A percentile compares a stretch with the other conserved stretches of the same genome.
Evolutionary conservation across 2,797 vertebrate species (phyloP).

Genomic region (Furcifer pardalis): DNA sequence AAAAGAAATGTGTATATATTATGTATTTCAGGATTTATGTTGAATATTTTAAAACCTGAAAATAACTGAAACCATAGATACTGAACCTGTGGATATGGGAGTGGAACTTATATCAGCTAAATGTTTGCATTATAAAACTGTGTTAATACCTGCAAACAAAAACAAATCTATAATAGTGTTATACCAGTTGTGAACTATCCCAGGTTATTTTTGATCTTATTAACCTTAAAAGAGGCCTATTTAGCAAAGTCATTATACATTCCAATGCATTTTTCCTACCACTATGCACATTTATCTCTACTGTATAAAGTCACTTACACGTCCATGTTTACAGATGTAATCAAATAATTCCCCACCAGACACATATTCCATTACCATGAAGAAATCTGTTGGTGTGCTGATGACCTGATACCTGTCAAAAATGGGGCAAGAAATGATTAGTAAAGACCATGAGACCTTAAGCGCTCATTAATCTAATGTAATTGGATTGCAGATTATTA

Average conservation of each 20-base stretch:
- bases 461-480: neutral
- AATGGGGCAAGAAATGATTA: conserved; percentile 24
- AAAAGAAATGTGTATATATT: too few relatives aligned
- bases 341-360: conserved; percentile 97
- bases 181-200: conserved; percentile 18
- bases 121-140: neutral
- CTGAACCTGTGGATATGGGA: too few relatives aligned
- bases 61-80: too few relatives aligned
- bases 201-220: conserved; percentile 57
- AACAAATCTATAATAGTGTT: neutral
- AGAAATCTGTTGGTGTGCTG: conserved; percentile 97
- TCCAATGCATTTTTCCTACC: conserved; percentile 41
- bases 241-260: conserved; percentile 43
- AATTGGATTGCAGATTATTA: conserved; percentile 18
- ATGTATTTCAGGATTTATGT: too few relatives aligned
- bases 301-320: conserved; percentile 79
- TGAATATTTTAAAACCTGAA: too few relatives aligned
- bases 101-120: neutral
- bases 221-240: conserved; percentile 41
- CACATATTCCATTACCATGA: conserved; percentile 99
- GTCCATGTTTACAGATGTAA: conserved; percentile 97
- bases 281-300: conserved; percentile 23
- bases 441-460: neutral
- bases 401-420: conserved; percentile 95
- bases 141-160: accelerated